These are phyloP conservation scores for Kuschelorhynchus macadamiae DNA, from an alignment of 2,888 invertebrate species.

Conservation along the genomic window DNA sequence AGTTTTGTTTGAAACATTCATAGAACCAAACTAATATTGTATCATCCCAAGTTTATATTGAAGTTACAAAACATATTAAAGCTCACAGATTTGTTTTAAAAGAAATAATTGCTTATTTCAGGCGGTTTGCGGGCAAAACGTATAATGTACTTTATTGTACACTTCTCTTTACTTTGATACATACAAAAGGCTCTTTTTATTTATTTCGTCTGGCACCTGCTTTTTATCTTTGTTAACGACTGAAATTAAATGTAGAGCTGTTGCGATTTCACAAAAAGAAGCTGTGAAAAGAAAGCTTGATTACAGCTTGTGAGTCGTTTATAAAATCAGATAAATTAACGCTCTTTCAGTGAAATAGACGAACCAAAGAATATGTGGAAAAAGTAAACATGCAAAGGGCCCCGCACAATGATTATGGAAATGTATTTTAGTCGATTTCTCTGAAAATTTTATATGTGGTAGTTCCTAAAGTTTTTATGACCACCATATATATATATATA, in stretches of 20 bases:
- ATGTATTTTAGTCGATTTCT: too few species aligned
- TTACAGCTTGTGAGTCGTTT: constrained; percentile 4
- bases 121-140: constrained; percentile 9
- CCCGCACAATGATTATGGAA: too few species aligned
- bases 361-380: too few species aligned
- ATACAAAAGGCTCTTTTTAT: constrained; percentile 16
- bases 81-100: constrained; percentile 14
- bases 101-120: constrained; percentile 14
- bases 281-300: background rate
- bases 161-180: background rate
- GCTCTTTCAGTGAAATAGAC: too few species aligned
- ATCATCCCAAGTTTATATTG: constrained; percentile 16
- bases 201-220: constrained; percentile 29
- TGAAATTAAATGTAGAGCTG: constrained; percentile 22
- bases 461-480: too few species aligned
- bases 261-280: constrained; percentile 18
- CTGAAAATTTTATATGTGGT: too few species aligned
- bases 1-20: too few species aligned
- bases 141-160: constrained; percentile 14
- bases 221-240: constrained; percentile 33
- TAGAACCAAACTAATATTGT: too few species aligned
- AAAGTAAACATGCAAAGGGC: too few species aligned
- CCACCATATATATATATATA: too few species aligned
- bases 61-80: constrained; percentile 7
- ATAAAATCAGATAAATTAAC: too few species aligned